Evolutionary conservation across 2,113 vertebrate species (phyloP).

Genomic region (Sinocyclocheilus rhinocerous): DNA sequence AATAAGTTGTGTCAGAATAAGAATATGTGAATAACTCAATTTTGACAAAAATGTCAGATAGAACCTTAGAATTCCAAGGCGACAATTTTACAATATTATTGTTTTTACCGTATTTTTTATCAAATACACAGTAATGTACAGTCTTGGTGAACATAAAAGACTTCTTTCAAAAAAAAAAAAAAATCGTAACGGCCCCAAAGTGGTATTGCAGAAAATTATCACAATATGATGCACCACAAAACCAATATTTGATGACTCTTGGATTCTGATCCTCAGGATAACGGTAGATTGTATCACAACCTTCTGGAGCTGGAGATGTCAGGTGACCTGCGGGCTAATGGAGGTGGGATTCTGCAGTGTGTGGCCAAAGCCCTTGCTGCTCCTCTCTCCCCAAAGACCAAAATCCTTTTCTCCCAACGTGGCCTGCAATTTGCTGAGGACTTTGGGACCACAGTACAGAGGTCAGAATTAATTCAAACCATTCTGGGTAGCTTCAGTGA

Average conservation of each 20-base stretch:
- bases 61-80: too few relatives aligned
- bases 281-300: constrained; percentile 80
- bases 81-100: neutral
- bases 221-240: neutral
- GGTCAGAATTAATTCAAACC: constrained; percentile 62
- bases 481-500: neutral
- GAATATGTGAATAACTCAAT: too few relatives aligned
- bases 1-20: too few relatives aligned
- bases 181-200: neutral
- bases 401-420: constrained; percentile 81
- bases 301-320: constrained; percentile 83
- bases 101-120: neutral
- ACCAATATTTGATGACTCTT: neutral
- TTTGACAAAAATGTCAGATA: too few relatives aligned
- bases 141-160: neutral
- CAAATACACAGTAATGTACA: neutral
- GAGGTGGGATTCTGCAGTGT: constrained; percentile 78
- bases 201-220: neutral
- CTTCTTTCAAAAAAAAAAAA: neutral
- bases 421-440: constrained; percentile 84
- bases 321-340: constrained; percentile 71
- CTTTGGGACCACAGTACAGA: constrained; percentile 78
- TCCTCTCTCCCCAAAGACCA: constrained; percentile 75
- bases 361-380: constrained; percentile 79
- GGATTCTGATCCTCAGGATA: constrained; percentile 68